Evolutionary conservation across 2,888 invertebrate species (phyloP).

Genomic region (Mythimna albipuncta): DNA sequence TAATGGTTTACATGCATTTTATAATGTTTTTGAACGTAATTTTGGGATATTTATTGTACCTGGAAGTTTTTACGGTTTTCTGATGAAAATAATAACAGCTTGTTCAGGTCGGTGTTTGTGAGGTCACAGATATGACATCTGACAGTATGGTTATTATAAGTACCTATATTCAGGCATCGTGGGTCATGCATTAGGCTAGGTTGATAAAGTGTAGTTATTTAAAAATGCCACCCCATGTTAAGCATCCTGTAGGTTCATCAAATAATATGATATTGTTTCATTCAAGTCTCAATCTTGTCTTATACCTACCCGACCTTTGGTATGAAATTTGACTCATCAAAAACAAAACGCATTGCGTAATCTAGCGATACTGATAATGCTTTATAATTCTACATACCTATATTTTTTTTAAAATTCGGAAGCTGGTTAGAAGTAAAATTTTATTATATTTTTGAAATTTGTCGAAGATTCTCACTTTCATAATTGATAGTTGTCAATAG

Average conservation of each 20-base stretch:
- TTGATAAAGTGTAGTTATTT: not conserved
- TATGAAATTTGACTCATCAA: not conserved
- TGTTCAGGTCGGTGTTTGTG: not conserved
- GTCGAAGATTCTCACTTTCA: not conserved
- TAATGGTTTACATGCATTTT: constrained; percentile 54
- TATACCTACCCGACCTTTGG: too few relatives aligned
- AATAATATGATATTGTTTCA: not conserved
- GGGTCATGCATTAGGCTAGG: not conserved
- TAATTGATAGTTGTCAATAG: not conserved
- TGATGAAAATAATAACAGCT: not conserved
- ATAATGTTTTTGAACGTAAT: not conserved
- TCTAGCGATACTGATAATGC: too few relatives aligned
- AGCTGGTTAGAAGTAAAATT: too few relatives aligned
- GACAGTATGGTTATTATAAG: not conserved
- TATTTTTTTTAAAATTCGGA: too few relatives aligned
- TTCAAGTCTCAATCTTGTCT: not conserved
- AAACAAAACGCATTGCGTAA: not conserved
- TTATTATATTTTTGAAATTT: too few relatives aligned
- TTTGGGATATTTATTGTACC: not conserved
- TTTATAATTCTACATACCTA: too few relatives aligned
- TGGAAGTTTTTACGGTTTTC: not conserved
- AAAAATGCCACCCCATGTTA: not conserved
- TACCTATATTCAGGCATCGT: not conserved
- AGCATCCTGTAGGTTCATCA: not conserved
- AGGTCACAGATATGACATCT: not conserved